Percentiles rank a stretch among this genome's conserved stretches.
These are phyloP conservation scores for Platynereis dumerilii DNA, from an alignment of 2,888 invertebrate species.

Conservation along the genomic window DNA sequence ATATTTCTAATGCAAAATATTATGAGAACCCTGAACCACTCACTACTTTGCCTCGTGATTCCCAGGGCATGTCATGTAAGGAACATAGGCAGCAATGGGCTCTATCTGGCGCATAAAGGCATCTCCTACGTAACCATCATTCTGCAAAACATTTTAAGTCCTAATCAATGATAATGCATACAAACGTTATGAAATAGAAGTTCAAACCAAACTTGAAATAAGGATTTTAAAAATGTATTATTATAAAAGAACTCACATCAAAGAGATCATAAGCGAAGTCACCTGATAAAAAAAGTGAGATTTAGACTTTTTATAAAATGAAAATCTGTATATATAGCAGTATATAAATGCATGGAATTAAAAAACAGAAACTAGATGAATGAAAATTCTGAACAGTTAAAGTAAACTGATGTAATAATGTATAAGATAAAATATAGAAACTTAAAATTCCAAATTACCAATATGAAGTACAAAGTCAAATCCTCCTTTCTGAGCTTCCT, in stretches of 20 bases:
- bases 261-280: constrained; percentile 48
- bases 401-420: background rate
- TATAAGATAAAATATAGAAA: background rate
- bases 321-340: no score
- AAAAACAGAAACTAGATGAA: no score
- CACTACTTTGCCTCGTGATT: constrained; percentile 88
- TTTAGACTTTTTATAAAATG: background rate
- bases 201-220: no score
- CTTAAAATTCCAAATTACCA: constrained; percentile 29
- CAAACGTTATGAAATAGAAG: no score
- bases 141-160: constrained; percentile 60
- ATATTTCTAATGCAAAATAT: no score
- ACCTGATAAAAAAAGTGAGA: constrained; percentile 35
- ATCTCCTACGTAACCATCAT: constrained; percentile 85
- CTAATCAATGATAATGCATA: no score
- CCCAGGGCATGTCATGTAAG: constrained; percentile 85
- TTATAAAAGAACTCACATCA: constrained; percentile 41
- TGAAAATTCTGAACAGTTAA: no score
- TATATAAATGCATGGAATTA: no score
- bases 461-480: constrained; percentile 90
- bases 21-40: no score
- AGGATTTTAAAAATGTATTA: no score
- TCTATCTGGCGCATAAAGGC: constrained; percentile 92
- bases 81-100: constrained; percentile 85
- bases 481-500: constrained; percentile 78